Percentiles rank a stretch among this genome's conserved stretches.
Conservation (phyloP, 1,140 invertebrate species). For the Drosophila bipectinata region DNA sequence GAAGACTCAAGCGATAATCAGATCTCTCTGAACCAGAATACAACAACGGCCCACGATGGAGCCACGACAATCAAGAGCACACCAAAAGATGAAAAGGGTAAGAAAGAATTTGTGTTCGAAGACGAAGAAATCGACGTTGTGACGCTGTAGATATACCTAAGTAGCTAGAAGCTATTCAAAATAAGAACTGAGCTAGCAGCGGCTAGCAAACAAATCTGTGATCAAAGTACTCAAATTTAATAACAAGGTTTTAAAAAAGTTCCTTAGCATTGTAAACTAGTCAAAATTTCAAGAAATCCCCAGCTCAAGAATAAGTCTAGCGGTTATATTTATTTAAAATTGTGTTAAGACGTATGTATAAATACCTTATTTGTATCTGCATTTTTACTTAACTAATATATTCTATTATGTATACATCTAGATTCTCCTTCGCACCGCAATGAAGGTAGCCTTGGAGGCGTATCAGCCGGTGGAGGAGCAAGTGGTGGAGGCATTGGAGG, state of each 20-base stretch:
- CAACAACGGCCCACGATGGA: conserved; percentile 87
- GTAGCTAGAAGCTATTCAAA: neutral
- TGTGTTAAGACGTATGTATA: neutral
- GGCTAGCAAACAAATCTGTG: neutral
- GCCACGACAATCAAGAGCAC: conserved; percentile 86
- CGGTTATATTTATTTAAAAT: neutral
- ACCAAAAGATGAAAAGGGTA: conserved; percentile 86
- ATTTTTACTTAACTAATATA: neutral
- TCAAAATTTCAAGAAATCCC: neutral
- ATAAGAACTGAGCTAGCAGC: neutral
- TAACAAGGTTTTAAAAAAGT: neutral
- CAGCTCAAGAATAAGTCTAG: neutral
- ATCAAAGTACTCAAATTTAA: neutral
- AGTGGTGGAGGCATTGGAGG: conserved; percentile 7
- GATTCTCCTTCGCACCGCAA: conserved; percentile 68
- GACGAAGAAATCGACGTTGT: neutral
- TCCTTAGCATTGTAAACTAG: neutral
- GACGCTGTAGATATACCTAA: neutral
- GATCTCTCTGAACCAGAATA: conserved; percentile 87
- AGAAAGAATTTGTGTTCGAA: conserved; percentile 16
- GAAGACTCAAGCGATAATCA: conserved; percentile 90
- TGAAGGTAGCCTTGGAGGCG: conserved; percentile 27
- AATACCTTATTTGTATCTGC: neutral
- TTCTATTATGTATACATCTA: conserved; percentile 7
- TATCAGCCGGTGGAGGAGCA: neutral